phyloP scores from a whole-genome alignment of 2,113 vertebrate genomes.

The Nothoprocta perdicaria region DNA sequence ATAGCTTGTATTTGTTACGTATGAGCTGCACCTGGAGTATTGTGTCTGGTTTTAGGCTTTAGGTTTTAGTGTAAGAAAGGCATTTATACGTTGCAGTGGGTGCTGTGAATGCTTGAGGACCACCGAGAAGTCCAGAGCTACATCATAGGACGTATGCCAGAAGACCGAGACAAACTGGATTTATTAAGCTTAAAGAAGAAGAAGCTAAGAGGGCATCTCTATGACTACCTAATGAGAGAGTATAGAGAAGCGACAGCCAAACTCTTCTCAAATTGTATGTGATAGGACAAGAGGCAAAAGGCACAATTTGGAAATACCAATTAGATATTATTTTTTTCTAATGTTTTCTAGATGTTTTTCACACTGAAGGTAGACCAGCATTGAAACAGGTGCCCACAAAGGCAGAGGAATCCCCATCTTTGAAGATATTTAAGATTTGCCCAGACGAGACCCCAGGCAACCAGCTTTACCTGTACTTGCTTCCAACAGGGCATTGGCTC shows the following conservation, averaged over 20 bases:
- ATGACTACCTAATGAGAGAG: neutral
- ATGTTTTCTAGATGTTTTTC: neutral
- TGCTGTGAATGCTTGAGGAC: neutral
- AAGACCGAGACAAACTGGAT: neutral
- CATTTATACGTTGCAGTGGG: neutral
- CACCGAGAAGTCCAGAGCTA: neutral
- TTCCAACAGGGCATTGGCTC: neutral
- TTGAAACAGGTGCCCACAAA: neutral
- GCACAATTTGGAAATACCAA: rapidly evolving
- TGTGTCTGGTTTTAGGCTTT: neutral
- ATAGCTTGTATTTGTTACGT: neutral
- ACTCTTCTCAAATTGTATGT: neutral
- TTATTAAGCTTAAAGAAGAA: neutral
- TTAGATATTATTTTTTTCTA: neutral
- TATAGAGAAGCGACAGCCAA: neutral
- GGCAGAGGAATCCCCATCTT: neutral
- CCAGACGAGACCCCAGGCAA: neutral
- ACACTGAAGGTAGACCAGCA: rapidly evolving
- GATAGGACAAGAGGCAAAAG: neutral
- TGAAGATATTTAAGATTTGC: neutral
- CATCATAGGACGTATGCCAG: neutral
- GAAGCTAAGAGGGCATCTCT: neutral
- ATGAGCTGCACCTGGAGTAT: neutral
- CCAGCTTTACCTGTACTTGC: neutral
- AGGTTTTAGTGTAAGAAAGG: neutral